phyloP scores from a whole-genome alignment of 2,888 invertebrate genomes.

The Aphidoletes aphidimyza region DNA sequence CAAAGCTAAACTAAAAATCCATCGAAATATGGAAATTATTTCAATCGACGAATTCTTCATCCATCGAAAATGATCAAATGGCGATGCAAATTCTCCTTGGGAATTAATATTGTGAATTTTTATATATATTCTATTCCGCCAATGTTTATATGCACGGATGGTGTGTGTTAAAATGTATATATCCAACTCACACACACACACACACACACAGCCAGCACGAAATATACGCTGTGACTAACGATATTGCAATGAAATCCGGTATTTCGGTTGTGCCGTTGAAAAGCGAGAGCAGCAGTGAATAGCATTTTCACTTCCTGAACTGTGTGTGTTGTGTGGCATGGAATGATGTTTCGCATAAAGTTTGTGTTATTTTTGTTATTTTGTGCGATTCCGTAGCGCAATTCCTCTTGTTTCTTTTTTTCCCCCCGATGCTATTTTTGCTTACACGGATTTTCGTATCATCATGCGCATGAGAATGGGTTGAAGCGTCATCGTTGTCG shows the following conservation, averaged over 20 bases:
- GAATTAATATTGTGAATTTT: constrained; percentile 31
- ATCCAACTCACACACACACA: too few species aligned
- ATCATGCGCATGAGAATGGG: constrained; percentile 17
- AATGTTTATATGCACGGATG: constrained; percentile 18
- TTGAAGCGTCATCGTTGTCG: not conserved
- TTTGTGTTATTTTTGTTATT: too few species aligned
- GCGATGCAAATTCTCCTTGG: not conserved
- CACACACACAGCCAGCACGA: not conserved
- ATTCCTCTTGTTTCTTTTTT: not conserved
- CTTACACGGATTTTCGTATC: not conserved
- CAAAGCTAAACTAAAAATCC: not conserved
- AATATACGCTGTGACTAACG: not conserved
- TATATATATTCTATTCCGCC: constrained; percentile 33
- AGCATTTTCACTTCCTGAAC: constrained; percentile 51
- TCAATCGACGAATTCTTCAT: not conserved
- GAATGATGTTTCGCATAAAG: constrained; percentile 45
- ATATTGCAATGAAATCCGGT: constrained; percentile 49
- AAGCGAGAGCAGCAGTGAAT: not conserved
- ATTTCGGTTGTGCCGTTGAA: not conserved
- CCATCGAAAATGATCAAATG: not conserved
- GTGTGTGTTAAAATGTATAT: too few species aligned
- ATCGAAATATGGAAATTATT: not conserved
- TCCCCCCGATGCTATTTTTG: not conserved
- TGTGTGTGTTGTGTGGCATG: too few species aligned
- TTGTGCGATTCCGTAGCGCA: too few species aligned